phyloP scores from a whole-genome alignment of 1,140 invertebrate species.

The Whitmania pigra region DNA sequence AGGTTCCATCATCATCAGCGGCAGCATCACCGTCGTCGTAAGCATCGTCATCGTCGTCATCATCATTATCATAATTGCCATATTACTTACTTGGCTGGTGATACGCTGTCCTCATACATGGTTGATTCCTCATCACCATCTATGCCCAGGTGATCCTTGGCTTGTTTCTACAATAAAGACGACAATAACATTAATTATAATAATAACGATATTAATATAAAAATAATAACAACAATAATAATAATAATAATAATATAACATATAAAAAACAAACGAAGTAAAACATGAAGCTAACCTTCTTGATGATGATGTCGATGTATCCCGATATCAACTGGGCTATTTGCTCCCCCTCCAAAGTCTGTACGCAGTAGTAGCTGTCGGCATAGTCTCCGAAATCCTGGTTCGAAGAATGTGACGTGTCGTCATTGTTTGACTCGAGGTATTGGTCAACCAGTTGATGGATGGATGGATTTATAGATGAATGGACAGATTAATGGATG shows the following conservation, averaged over 20 bases:
- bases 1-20: background rate
- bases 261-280: background rate
- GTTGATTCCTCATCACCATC: slow-evolving; percentile 97
- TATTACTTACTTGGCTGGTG: slow-evolving; percentile 64
- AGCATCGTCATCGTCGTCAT: background rate
- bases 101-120: slow-evolving; percentile 75
- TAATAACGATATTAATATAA: slow-evolving; percentile 24
- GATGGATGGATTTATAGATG: background rate
- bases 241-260: too few species aligned
- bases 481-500: background rate
- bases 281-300: slow-evolving; percentile 51
- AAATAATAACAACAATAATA: background rate
- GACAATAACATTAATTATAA: background rate
- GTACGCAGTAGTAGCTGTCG: slow-evolving; percentile 94
- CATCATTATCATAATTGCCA: slow-evolving; percentile 40
- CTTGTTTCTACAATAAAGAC: slow-evolving; percentile 56
- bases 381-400: slow-evolving; percentile 96
- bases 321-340: slow-evolving; percentile 94
- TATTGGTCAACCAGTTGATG: background rate
- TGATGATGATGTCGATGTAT: slow-evolving; percentile 98
- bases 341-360: slow-evolving; percentile 95
- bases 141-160: slow-evolving; percentile 92
- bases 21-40: background rate
- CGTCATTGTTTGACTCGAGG: background rate
- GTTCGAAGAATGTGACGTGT: background rate